A percentile compares a stretch with the other conserved stretches of the same genome.
Conservation (phyloP, 2,113 vertebrate species). For the Lota lota region DNA sequence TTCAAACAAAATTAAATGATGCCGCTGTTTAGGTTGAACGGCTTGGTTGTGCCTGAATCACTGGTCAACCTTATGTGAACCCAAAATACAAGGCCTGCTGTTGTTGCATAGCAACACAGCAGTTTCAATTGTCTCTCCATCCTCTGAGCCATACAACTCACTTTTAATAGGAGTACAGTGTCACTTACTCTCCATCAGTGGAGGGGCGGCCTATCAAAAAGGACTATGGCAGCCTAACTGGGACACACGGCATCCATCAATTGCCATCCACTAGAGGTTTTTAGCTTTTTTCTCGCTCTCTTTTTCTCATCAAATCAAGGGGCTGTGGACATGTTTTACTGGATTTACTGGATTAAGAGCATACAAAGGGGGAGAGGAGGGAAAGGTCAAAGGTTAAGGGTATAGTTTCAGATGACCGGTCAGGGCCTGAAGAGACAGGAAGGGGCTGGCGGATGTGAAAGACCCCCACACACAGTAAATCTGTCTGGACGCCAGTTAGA, state of each 20-base stretch:
- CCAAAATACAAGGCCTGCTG: not conserved
- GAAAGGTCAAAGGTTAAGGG: slow-evolving; percentile 9
- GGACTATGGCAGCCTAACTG: too few relatives aligned
- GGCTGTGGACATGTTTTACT: too few relatives aligned
- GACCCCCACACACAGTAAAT: slow-evolving; percentile 39
- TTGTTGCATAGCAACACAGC: not conserved
- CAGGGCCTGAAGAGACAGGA: too few relatives aligned
- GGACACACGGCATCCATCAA: too few relatives aligned
- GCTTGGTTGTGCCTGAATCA: not conserved
- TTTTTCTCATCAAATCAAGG: too few relatives aligned
- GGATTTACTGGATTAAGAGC: too few relatives aligned
- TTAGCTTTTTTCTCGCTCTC: too few relatives aligned
- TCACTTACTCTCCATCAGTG: not conserved
- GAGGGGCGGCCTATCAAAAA: not conserved
- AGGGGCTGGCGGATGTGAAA: too few relatives aligned
- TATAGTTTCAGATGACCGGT: slow-evolving; percentile 21
- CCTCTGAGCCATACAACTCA: not conserved
- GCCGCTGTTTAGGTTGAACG: too few relatives aligned
- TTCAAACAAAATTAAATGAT: too few relatives aligned
- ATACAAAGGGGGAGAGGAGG: not conserved
- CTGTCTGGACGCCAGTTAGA: slow-evolving; percentile 59
- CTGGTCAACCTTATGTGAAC: not conserved
- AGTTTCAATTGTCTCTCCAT: not conserved
- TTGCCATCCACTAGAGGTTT: too few relatives aligned
- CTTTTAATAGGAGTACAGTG: not conserved